Evolutionary conservation across 2,888 invertebrate genomes (phyloP), one percentile per base, ranked within the genome.

Genomic region (Pseudococcus jackbeardsleyi): DNA sequence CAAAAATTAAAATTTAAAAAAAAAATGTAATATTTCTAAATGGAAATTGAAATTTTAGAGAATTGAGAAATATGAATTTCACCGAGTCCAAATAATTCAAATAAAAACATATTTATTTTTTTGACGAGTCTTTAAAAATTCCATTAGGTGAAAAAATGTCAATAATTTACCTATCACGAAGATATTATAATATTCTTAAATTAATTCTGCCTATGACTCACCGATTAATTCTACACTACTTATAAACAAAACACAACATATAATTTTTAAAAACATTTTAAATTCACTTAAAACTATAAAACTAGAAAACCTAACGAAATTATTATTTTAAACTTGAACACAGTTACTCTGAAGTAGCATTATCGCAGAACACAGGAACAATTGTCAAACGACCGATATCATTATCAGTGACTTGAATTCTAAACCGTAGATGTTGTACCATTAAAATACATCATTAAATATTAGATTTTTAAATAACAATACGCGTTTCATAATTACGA

Each of bases 361-460:
- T 82, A 82, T 82, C 79, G 46, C 79, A 46, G 5, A 12, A 42
- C 5, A 82, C 79, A 82, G 79, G 79, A 79, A 79, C 79, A 42
- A 82, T 46, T 46, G 79, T 82, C 46, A 46, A 82, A 82, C 11
- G 46, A 46, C 33, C 26, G 79, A 82, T 82, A 82, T 11, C 79
- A 46, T 82, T 82, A 82, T 82, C 79, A 46, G 46, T 8, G 19
- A 11, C 46, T 82, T 12, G 17, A 72, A 39, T 39, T 19, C 19
- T 42, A 42, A 72, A 72, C 17, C 8, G 64, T 72, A 33, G 72
- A 68, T 54, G 22, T 11, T 64, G 15, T 15, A 33, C 17, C 7
- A 17, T 33, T 26, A 12, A 72, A 33, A 33, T 72, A 17, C 72
- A 72, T 64, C 22, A 22, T 64, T 22, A 42, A 42, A 42, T 42